Conservation (phyloP, 2,797 vertebrate genomes). For the Notolepis coatsorum region DNA sequence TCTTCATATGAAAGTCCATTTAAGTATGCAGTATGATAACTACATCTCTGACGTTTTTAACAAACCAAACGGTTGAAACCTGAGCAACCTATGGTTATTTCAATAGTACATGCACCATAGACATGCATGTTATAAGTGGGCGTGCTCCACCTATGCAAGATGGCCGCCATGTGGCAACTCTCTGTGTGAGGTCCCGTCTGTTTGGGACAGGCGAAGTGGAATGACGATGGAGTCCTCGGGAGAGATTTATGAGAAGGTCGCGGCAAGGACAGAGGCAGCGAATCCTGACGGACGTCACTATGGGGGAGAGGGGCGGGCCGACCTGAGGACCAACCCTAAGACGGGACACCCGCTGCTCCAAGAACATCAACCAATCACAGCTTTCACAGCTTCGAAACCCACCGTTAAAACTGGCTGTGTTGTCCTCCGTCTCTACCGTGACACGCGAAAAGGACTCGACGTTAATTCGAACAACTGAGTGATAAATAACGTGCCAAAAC, state of each 20-base stretch:
- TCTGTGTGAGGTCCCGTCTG: no score
- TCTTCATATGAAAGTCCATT: no score
- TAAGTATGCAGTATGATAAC: no score
- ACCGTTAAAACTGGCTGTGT: conserved; percentile 14
- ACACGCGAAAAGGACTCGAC: not conserved
- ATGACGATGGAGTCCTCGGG: conserved; percentile 1
- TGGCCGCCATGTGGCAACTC: no score
- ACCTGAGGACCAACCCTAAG: not conserved
- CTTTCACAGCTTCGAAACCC: not conserved
- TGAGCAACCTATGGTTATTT: no score
- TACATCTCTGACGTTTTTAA: no score
- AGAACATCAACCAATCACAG: conserved; percentile 1
- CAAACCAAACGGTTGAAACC: no score
- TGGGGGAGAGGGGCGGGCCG: conserved; percentile 26
- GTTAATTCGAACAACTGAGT: conserved; percentile 10
- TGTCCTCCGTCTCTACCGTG: conserved; percentile 30
- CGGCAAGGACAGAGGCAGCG: conserved; percentile 52
- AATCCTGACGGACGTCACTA: conserved; percentile 42
- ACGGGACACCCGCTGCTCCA: conserved; percentile 11
- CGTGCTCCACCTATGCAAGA: no score
- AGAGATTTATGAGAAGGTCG: conserved; percentile 59
- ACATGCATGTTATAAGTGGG: no score
- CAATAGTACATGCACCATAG: no score
- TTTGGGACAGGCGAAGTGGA: no score
- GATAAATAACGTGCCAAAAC: conserved; percentile 20